These are phyloP conservation scores for Rattus norvegicus DNA, from an alignment of 2,113 vertebrate genomes.

Conservation along the genomic window GRCr8 NC_086039.1:14943001-14943500, in stretches of 20 bases:
- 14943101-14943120: slow-evolving; percentile 33
- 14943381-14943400: slow-evolving; percentile 22
- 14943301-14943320: slow-evolving; percentile 39
- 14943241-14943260: background rate
- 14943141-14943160: slow-evolving; percentile 44
- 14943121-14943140: background rate
- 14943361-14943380: slow-evolving; percentile 38
- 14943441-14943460: slow-evolving; percentile 27
- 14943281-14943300: slow-evolving; percentile 34
- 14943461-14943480: slow-evolving; percentile 13
- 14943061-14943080: background rate
- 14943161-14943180: background rate
- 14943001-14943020: slow-evolving; percentile 2
- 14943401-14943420: slow-evolving; percentile 4
- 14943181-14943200: slow-evolving; percentile 13
- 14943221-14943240: slow-evolving; percentile 4
- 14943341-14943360: background rate
- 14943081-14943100: background rate
- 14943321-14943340: slow-evolving; percentile 55
- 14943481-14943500: background rate
- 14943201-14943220: slow-evolving; percentile 11
- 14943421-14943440: slow-evolving; percentile 39
- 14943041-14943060: background rate
- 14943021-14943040: background rate
- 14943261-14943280: slow-evolving; percentile 30